A percentile compares a stretch with the other conserved stretches of the same genome.
phyloP scores from a whole-genome alignment of 2,888 invertebrate genomes.

The Anoncus sp. region DNA sequence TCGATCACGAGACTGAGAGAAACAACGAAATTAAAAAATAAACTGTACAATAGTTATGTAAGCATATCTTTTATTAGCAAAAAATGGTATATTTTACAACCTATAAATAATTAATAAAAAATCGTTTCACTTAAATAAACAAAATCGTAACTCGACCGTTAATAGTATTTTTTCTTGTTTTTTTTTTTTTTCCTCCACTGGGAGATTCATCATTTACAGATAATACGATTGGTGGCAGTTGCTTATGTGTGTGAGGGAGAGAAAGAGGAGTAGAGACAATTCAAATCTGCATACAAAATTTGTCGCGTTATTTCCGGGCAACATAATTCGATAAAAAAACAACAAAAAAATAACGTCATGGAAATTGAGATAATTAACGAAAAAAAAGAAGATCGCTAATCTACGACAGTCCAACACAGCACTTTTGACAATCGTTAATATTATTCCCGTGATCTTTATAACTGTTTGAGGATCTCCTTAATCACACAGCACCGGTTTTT shows the following conservation, averaged over 20 bases:
- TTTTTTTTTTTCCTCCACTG: conserved; percentile 30
- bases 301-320: conserved; percentile 22
- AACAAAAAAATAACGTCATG: conserved; percentile 13
- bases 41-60: conserved; percentile 58
- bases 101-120: conserved; percentile 81
- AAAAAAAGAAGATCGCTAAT: conserved; percentile 6
- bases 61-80: conserved; percentile 80
- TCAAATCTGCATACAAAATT: conserved; percentile 40
- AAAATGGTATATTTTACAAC: conserved; percentile 81
- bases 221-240: conserved; percentile 25
- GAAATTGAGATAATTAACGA: neutral
- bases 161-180: conserved; percentile 32
- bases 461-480: conserved; percentile 7
- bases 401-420: conserved; percentile 4
- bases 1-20: neutral
- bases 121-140: conserved; percentile 58
- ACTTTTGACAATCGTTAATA: conserved; percentile 19
- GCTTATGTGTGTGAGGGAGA: conserved; percentile 7
- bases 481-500: conserved; percentile 39
- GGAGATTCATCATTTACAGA: conserved; percentile 41
- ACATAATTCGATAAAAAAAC: conserved; percentile 12
- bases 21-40: neutral
- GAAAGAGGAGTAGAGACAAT: conserved; percentile 7
- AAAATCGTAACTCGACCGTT: conserved; percentile 45
- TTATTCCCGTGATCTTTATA: conserved; percentile 1